A percentile compares a stretch with the other conserved stretches of the same genome.
Conservation (phyloP, 2,797 vertebrate genomes). For the Lophotriccus pileatus region DNA sequence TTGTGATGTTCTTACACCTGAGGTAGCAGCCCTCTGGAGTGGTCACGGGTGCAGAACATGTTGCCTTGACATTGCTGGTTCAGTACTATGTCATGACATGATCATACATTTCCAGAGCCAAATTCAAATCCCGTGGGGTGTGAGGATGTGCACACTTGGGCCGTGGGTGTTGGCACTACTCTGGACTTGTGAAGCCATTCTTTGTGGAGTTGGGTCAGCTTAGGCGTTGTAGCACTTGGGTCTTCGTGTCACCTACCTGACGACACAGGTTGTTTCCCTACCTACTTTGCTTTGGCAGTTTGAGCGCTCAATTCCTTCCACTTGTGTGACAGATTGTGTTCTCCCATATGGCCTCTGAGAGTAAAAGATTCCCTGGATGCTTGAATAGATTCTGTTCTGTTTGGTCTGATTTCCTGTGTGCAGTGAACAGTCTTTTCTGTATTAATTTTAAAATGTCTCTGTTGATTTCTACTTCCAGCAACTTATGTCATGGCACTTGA, state of each 20-base stretch:
- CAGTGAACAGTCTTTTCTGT: background rate
- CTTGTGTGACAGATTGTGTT: background rate
- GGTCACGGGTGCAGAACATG: background rate
- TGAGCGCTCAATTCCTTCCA: background rate
- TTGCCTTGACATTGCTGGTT: background rate
- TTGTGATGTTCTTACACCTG: background rate
- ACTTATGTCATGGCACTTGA: background rate
- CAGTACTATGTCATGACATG: background rate
- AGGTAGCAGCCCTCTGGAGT: background rate
- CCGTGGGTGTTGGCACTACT: background rate
- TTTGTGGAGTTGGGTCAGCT: accelerated
- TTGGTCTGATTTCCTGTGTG: background rate
- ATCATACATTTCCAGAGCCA: background rate
- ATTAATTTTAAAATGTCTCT: background rate
- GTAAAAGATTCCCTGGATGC: background rate
- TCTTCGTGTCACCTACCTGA: accelerated
- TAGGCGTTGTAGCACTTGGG: background rate
- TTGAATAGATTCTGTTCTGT: background rate
- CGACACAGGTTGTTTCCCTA: background rate
- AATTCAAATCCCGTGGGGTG: accelerated
- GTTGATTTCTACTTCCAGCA: background rate
- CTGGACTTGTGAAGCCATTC: background rate
- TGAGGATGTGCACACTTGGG: accelerated
- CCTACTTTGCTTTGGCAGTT: background rate
- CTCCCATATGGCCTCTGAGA: background rate